phyloP scores from a whole-genome alignment of 2,888 invertebrate genomes.

The Microctonus hyperodae region DNA sequence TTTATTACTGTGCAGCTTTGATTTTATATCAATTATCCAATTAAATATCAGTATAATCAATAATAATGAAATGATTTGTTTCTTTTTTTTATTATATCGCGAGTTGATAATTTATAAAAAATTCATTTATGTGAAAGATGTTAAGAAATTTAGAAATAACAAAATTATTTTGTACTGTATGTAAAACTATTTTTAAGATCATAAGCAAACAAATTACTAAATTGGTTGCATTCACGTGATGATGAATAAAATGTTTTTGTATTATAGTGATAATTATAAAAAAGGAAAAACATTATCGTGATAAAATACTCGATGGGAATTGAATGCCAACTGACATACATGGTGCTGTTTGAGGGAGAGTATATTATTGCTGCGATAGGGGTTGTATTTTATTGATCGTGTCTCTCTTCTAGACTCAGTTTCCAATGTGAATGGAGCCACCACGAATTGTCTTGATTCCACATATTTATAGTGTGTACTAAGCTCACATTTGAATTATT shows the following conservation, averaged over 20 bases:
- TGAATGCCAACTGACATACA: neutral
- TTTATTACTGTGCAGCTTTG: no score
- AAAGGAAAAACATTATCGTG: slow-evolving; percentile 6
- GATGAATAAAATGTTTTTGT: neutral
- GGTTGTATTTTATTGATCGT: slow-evolving; percentile 14
- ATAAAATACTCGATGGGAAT: neutral
- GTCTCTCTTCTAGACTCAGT: neutral
- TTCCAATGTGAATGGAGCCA: neutral
- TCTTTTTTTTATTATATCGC: no score
- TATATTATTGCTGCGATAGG: neutral
- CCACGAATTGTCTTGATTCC: neutral
- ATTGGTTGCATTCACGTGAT: neutral
- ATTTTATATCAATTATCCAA: no score
- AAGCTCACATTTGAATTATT: neutral
- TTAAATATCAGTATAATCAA: no score
- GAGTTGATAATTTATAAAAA: no score
- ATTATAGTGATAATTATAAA: neutral
- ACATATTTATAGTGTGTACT: no score
- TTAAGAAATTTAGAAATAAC: neutral
- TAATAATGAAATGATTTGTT: no score
- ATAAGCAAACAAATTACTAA: no score
- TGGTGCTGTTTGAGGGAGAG: neutral
- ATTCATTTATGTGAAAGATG: no score
- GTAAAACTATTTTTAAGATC: no score
- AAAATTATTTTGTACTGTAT: neutral